Percentiles rank a stretch among this genome's conserved stretches.
Evolutionary conservation across 2,113 vertebrate species (phyloP).

Genomic region (Hippopotamus amphibius): DNA sequence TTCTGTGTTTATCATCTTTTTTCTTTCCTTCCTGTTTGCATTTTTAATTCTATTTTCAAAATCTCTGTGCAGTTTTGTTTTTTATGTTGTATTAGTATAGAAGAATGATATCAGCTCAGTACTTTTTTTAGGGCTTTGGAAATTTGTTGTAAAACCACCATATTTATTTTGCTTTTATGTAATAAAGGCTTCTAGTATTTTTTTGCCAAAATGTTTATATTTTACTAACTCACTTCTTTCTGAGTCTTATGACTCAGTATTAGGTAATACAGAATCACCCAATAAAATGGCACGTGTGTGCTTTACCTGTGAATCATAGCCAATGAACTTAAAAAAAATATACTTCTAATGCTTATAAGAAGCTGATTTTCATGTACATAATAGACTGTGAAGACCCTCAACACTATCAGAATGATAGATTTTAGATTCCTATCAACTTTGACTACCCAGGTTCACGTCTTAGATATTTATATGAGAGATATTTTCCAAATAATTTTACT

Average conservation of each 20-base stretch:
- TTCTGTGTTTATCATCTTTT: conserved; percentile 32
- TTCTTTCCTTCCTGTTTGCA: conserved; percentile 38
- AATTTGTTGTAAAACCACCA: not conserved
- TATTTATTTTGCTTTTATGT: conserved; percentile 48
- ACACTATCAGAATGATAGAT: not conserved
- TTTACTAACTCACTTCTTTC: not conserved
- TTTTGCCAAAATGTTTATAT: conserved; percentile 33
- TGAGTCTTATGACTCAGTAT: conserved; percentile 18
- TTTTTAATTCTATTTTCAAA: not conserved
- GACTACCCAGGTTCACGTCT: conserved; percentile 19
- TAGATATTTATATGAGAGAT: not conserved
- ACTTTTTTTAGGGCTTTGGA: not conserved
- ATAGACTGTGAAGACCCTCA: not conserved
- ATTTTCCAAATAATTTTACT: conserved; percentile 4
- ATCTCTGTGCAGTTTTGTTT: conserved; percentile 34
- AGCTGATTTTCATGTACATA: not conserved
- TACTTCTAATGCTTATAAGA: not conserved
- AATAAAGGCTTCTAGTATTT: conserved; percentile 10
- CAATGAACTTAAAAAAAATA: not conserved
- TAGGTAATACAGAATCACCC: not conserved
- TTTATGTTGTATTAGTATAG: not conserved
- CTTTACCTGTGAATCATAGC: conserved; percentile 11
- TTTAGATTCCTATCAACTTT: conserved; percentile 25
- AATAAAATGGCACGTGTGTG: not conserved
- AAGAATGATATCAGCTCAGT: not conserved